A percentile compares a stretch with the other conserved stretches of the same genome.
Evolutionary conservation across 1,140 invertebrate species (phyloP).

Genomic region (Brachionus angularis): DNA sequence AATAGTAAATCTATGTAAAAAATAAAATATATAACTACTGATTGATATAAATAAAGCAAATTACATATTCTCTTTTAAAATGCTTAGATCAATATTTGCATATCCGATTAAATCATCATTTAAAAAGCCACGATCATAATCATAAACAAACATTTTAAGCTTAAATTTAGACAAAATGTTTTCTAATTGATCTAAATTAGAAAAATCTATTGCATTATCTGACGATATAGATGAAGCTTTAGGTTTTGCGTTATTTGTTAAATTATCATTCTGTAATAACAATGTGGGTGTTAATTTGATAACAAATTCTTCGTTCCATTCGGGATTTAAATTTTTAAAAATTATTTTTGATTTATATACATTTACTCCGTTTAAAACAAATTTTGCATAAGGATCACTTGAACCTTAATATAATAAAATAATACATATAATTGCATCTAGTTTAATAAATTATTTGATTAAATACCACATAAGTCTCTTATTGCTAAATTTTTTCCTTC

Average conservation of each 20-base stretch:
- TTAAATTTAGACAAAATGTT: slow-evolving; percentile 72
- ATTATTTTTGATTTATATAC: slow-evolving; percentile 58
- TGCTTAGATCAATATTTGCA: slow-evolving; percentile 75
- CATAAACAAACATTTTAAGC: slow-evolving; percentile 68
- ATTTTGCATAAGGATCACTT: slow-evolving; percentile 62
- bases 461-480: slow-evolving; percentile 24
- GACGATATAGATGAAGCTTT: slow-evolving; percentile 51
- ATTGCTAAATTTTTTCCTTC: slow-evolving; percentile 27
- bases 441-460: too few relatives aligned
- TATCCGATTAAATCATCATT: slow-evolving; percentile 96
- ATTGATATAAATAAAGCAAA: slow-evolving; percentile 47
- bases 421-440: too few relatives aligned
- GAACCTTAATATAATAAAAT: too few relatives aligned
- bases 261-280: slow-evolving; percentile 42
- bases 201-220: neutral
- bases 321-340: slow-evolving; percentile 60
- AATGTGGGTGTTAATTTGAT: slow-evolving; percentile 46
- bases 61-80: slow-evolving; percentile 73
- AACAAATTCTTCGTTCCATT: slow-evolving; percentile 60
- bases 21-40: too few relatives aligned
- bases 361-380: slow-evolving; percentile 56
- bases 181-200: slow-evolving; percentile 66
- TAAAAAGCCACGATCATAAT: slow-evolving; percentile 88
- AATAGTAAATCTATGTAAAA: too few relatives aligned
- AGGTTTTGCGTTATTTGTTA: slow-evolving; percentile 45